phyloP scores from a whole-genome alignment of 1,140 invertebrate species.

The Drosophila azteca region DNA sequence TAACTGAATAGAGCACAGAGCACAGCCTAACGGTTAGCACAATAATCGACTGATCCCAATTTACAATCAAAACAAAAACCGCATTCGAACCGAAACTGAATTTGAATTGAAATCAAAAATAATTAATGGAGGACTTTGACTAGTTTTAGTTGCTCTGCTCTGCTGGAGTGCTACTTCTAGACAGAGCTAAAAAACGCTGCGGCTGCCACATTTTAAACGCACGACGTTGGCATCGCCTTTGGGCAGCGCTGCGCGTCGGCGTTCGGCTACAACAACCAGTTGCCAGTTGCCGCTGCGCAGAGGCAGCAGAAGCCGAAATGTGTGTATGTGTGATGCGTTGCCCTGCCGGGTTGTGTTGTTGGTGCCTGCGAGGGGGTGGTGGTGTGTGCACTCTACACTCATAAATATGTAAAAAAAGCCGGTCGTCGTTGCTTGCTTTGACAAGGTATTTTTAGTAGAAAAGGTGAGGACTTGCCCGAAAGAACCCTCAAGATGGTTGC shows the following conservation, averaged over 20 bases:
- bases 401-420: constrained; percentile 56
- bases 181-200: constrained; percentile 63
- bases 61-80: constrained; percentile 14
- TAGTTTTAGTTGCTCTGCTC: too few species aligned
- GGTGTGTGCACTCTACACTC: constrained; percentile 13
- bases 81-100: constrained; percentile 20
- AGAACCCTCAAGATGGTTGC: too few species aligned
- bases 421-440: constrained; percentile 25
- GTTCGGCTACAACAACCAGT: too few species aligned
- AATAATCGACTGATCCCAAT: background rate
- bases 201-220: constrained; percentile 71
- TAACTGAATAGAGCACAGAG: too few species aligned
- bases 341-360: background rate
- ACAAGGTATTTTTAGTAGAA: too few species aligned
- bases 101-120: background rate
- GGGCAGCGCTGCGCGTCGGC: constrained; percentile 6
- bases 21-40: too few species aligned
- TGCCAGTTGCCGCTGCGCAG: constrained; percentile 4
- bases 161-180: constrained; percentile 56
- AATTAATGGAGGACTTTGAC: constrained; percentile 25
- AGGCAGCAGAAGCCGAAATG: background rate
- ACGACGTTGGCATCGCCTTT: constrained; percentile 17
- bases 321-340: background rate
- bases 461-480: too few species aligned
- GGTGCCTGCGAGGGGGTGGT: background rate